Evolutionary conservation across 2,113 vertebrate genomes (phyloP), one percentile per base, ranked within the genome.

Genomic region (Herpetotheres cachinnans): DNA sequence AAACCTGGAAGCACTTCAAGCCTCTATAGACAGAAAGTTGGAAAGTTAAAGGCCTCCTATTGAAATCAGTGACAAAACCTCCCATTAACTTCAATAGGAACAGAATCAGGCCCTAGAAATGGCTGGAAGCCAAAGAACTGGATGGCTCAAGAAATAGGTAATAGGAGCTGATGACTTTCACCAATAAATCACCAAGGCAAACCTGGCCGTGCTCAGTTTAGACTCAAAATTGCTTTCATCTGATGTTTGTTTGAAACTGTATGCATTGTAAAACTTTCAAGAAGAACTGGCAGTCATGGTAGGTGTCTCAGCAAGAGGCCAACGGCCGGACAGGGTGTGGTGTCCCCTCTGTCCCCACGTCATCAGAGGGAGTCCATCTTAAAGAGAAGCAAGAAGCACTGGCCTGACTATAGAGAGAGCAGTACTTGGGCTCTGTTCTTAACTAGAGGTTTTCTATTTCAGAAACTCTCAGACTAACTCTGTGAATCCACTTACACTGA

Each of bases 1-100:
- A 95, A 97, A 97, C 86, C 92, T 97, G 96, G 95, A 96, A 92
- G 71, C 13, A 55, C 89, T 96, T 97, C 93, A 96, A 92, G 67
- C 9, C 77, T 94, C 86, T 86, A 58, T 69, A 89, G 90, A 91
- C 73, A 94, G 76, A 90, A 90, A 55, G 59, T 13, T 93, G 96
- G 96, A 93, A 97, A 92, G 72, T 63, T 81, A 63, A 86, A 86
- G 93, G 74, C 82, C 69, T 95, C 54, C 82, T 93, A 63, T 91
- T 90, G 93, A 95, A 96, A 94, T 63, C 74, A 82, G 78, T 89
- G 82, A 72, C 89, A 94, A 88, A 96, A 82, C 78, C 61, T 96
- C 44, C 61, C 52, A 54, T 95, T 95, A 93, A 72, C 71, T 89
- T 90, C 81, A 80, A 66, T 8, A 94, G 52, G 58, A 86, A 50